A percentile compares a stretch with the other conserved stretches of the same genome.
Evolutionary conservation across 2,888 invertebrate species (phyloP).

Genomic region (Dryobota labecula): DNA sequence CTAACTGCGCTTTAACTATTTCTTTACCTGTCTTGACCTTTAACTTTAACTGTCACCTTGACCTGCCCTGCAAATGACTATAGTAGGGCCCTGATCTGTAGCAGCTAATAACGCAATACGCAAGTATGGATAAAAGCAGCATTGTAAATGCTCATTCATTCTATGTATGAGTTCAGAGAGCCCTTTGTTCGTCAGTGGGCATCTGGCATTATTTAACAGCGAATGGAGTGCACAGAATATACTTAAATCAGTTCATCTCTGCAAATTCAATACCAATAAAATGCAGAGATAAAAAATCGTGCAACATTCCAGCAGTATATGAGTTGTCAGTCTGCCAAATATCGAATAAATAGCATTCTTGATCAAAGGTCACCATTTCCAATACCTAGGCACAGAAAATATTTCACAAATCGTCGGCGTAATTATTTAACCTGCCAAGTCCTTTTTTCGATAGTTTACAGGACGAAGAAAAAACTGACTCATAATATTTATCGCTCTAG

Average conservation of each 20-base stretch:
- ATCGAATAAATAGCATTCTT: slow-evolving; percentile 19
- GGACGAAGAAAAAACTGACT: too few species aligned
- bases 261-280: slow-evolving; percentile 27
- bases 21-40: slow-evolving; percentile 15
- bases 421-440: too few species aligned
- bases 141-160: slow-evolving; percentile 4
- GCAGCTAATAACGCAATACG: not conserved
- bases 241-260: slow-evolving; percentile 15
- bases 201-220: slow-evolving; percentile 23
- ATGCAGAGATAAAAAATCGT: not conserved
- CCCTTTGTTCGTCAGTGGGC: slow-evolving; percentile 4
- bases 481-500: too few species aligned
- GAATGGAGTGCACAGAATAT: slow-evolving; percentile 1
- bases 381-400: not conserved
- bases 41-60: too few species aligned
- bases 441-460: too few species aligned
- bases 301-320: slow-evolving; percentile 11
- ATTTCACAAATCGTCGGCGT: too few species aligned
- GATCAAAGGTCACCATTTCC: slow-evolving; percentile 30
- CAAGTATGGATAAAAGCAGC: not conserved
- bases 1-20: not conserved
- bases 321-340: slow-evolving; percentile 49
- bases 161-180: not conserved
- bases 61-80: not conserved
- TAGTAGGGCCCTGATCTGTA: slow-evolving; percentile 1